These are phyloP conservation scores for Furnarius figulus DNA, from an alignment of 2,113 vertebrate genomes.

Conservation along the genomic window DNA sequence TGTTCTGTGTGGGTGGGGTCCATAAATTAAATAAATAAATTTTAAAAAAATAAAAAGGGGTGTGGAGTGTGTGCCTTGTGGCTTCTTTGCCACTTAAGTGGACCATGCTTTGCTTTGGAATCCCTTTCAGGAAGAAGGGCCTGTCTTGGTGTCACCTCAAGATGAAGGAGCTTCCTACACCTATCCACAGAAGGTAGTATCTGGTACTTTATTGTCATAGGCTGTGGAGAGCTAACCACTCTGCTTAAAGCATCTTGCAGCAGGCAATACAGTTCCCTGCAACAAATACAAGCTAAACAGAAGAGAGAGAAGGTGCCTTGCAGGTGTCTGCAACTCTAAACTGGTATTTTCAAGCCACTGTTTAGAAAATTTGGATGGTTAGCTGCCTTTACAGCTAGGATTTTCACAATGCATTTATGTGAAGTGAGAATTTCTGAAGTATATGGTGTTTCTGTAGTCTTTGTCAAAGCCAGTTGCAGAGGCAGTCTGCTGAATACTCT, in stretches of 20 bases:
- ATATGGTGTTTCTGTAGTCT: not conserved
- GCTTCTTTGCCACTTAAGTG: not conserved
- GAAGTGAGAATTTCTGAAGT: not conserved
- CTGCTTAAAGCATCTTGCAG: not conserved
- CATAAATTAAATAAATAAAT: not conserved
- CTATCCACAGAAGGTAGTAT: constrained; percentile 85
- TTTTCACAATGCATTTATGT: not conserved
- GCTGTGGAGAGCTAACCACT: not conserved
- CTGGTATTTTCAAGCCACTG: not conserved
- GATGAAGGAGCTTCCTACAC: constrained; percentile 79
- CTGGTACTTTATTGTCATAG: not conserved
- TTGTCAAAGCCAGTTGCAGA: not conserved
- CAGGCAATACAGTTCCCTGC: not conserved
- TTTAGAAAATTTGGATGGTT: not conserved
- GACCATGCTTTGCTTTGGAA: constrained; percentile 62
- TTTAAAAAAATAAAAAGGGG: too few relatives aligned
- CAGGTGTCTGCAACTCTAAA: not conserved
- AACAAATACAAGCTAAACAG: not conserved
- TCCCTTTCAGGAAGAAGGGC: constrained; percentile 83
- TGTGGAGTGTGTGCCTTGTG: not conserved
- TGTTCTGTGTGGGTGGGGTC: not conserved
- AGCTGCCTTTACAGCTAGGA: not conserved
- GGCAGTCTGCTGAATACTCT: not conserved
- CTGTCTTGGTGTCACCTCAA: constrained; percentile 69
- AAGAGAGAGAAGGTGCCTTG: not conserved